Base-by-base conservation (phyloP, 2,888 invertebrate species). In the Drosophila helvetica region DNA sequence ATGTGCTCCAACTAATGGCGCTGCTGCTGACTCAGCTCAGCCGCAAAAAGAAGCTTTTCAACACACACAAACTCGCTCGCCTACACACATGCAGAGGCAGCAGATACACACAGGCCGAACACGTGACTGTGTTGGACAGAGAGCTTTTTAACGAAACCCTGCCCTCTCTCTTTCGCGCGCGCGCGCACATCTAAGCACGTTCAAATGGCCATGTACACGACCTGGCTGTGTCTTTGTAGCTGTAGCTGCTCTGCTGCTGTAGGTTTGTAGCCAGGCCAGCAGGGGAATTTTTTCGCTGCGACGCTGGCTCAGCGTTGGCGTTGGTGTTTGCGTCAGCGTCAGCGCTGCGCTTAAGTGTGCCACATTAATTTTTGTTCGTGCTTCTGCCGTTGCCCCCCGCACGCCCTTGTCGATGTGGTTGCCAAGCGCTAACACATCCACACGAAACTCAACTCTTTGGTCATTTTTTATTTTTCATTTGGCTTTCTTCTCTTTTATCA, bases 121-220 rank as follows among this genome's bases (percentile, higher is more conserved):
- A 83, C 83, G 83, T 86, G 83, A 83, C 76, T 72, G 72, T 57
- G 58, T 56, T 45, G 59, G 74, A 42, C 58, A 22, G 52, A 48
- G 54, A 83, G 86, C 83, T 83, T 83, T 84, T 86, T 83, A 81
- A 83, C 83, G 83, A 83, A 83, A 83, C 86, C 74, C 50, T 15
- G 18, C 51, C 48, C n/a, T 64, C 71, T 64, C 56, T 48, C 51
- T 45, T 38, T 62, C 55, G 47, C 50, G 74, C 70, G 80, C 84
- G 71, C 80, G 84, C 86, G 78, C 81, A 79, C 72, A 74, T 83
- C 83, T 86, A 83, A 83, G 79, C 77, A 71, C 67, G 81, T 81
- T 81, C 81, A 83, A 86, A 84, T 77, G 77, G 65, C 65, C 65
- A 66, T 65, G 55, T 64, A 50, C 43, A 47, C 30, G n/a, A n/a